These are phyloP conservation scores for Aleiodes testaceus DNA, from an alignment of 2,888 invertebrate species.

Conservation along the genomic window DNA sequence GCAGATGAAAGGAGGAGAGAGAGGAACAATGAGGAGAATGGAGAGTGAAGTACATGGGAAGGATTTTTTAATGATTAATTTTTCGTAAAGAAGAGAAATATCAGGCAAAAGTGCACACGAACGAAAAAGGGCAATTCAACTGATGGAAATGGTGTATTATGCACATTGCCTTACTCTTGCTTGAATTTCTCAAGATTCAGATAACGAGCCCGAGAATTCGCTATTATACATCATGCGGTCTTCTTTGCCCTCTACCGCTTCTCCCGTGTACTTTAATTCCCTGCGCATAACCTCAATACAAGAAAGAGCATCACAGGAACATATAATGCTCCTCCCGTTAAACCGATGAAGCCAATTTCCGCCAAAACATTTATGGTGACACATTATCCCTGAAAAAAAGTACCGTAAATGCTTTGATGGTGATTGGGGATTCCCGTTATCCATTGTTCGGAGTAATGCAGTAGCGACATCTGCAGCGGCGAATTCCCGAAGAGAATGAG, in stretches of 20 bases:
- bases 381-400: too few species aligned
- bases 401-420: background rate
- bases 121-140: background rate
- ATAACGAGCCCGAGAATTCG: slow-evolving; percentile 13
- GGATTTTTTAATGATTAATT: background rate
- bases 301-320: too few species aligned
- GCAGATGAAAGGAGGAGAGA: background rate
- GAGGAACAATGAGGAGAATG: background rate
- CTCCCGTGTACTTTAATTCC: too few species aligned
- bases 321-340: background rate
- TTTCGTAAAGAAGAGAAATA: background rate
- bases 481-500: background rate
- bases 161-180: background rate
- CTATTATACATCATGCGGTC: background rate
- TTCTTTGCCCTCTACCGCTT: slow-evolving; percentile 1
- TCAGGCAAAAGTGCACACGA: background rate
- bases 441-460: slow-evolving; percentile 21
- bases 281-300: too few species aligned
- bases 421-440: slow-evolving; percentile 13
- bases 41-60: background rate
- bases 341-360: too few species aligned
- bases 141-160: background rate
- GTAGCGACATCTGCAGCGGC: background rate
- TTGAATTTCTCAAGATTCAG: slow-evolving; percentile 11
- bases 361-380: too few species aligned